Evolutionary conservation across 2,888 invertebrate genomes (phyloP), one percentile per base, ranked within the genome.

Genomic region (Nineta flava): DNA sequence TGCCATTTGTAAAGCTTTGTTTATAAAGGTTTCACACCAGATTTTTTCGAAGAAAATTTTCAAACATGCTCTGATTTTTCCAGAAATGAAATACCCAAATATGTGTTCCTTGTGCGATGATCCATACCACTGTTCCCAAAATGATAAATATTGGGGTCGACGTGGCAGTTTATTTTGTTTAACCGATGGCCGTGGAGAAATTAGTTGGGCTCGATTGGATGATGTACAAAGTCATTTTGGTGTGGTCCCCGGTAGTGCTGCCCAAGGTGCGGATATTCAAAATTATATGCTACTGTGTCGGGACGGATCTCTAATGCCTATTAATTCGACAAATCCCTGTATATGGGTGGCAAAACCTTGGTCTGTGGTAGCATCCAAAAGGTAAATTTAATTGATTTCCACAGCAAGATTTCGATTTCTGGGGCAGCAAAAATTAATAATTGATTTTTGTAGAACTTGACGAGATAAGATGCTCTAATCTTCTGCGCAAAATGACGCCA

Each of bases 91-190:
- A 47, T 88, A 87, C 63, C 74, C 75, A 0, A 80, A 82, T 3
- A 68, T 91, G 0, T 91, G 90, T 58, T 71, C 74, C 3, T 72
- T 83, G 3, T 91, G 91, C 60, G 73, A 75, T 46, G 72, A 73
- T 55, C 73, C 79, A 0, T 62, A 62, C 0, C 66, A 66, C 2
- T 90, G 90, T 60, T 72, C 74, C 1, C 62, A 62, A 1, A 69
- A 70, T 3, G 93, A 93, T 65, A 81, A 80, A 48, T 91, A 87
- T 65, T 86, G 87, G 74, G 93, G 93, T 2, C 75, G 83, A 53
- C 72, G 79, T 43, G 94, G 94, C 0, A 81, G 88, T 0, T 70
- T 93, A 3, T 71, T 76, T 32, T 95, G 95, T 58, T 70, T 94
- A 17, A 76, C 79, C 0, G 83, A 83, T 53, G 81, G 81, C 12